Percentiles rank a stretch among this genome's conserved stretches.
phyloP scores from a whole-genome alignment of 2,797 vertebrate species.

The Xyrichtys novacula region DNA sequence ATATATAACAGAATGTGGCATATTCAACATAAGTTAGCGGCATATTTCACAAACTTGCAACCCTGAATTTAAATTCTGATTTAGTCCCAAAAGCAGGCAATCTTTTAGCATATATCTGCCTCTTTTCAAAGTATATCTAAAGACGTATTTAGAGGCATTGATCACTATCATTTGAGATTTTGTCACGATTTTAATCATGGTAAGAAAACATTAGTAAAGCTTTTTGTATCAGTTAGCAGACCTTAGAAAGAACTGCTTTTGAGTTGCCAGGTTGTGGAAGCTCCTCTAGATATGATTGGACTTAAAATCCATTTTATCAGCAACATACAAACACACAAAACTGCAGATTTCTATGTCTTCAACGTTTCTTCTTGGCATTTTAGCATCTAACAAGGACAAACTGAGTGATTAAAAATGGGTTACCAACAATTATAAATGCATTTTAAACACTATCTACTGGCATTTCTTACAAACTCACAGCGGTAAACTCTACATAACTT shows the following conservation, averaged over 20 bases:
- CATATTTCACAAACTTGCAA: background rate
- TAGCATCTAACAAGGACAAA: background rate
- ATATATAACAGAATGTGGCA: background rate
- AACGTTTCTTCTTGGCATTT: background rate
- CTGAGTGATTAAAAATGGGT: background rate
- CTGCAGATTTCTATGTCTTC: too few species aligned
- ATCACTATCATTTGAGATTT: slow-evolving; percentile 10
- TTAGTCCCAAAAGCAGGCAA: background rate
- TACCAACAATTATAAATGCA: background rate
- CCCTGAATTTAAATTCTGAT: background rate
- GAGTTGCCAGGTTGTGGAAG: too few species aligned
- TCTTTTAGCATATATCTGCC: background rate
- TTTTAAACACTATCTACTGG: background rate
- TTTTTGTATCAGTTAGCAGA: too few species aligned
- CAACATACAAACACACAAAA: too few species aligned
- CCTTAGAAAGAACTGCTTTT: too few species aligned
- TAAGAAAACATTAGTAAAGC: too few species aligned
- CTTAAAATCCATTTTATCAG: too few species aligned
- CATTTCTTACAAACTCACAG: background rate
- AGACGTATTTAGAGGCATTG: background rate
- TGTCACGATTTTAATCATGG: slow-evolving; percentile 53
- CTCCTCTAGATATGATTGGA: too few species aligned
- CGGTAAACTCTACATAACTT: too few species aligned
- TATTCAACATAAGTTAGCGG: background rate
- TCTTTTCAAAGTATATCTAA: background rate